A percentile compares a stretch with the other conserved stretches of the same genome.
Evolutionary conservation across 1,140 invertebrate genomes (phyloP).

Genomic region (Nasonia vitripennis): DNA sequence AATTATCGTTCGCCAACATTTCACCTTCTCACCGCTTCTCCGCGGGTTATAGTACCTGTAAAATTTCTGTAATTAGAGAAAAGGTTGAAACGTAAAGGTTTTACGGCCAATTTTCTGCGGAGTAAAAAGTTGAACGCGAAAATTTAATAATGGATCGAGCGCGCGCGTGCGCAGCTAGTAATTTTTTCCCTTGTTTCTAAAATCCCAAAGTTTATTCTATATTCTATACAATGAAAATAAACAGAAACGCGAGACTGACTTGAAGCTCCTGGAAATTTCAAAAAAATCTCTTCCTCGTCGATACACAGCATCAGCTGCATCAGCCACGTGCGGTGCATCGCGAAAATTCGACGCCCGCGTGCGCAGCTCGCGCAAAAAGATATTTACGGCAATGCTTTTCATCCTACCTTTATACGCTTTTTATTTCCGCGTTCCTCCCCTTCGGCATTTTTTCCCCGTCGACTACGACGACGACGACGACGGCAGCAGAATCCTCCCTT

Average conservation of each 20-base stretch:
- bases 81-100: conserved; percentile 16
- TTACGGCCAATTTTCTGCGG: not conserved
- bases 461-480: not conserved
- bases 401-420: conserved; percentile 38
- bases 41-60: not conserved
- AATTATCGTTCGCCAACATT: not conserved
- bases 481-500: conserved; percentile 20
- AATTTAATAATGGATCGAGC: not conserved
- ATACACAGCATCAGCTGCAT: not conserved
- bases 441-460: not conserved
- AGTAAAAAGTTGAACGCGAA: conserved; percentile 8
- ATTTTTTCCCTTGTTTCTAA: too few relatives aligned
- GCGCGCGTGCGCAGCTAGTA: not conserved
- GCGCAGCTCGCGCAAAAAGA: conserved; percentile 15
- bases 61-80: conserved; percentile 28
- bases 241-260: not conserved
- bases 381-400: conserved; percentile 46
- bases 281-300: not conserved
- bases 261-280: not conserved
- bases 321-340: not conserved
- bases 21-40: not conserved
- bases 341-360: not conserved
- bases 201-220: not conserved
- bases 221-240: not conserved
- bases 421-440: conserved; percentile 40